A percentile compares a stretch with the other conserved stretches of the same genome.
Conservation (phyloP, 2,113 vertebrate genomes). For the Neodon shergylaensis region DNA sequence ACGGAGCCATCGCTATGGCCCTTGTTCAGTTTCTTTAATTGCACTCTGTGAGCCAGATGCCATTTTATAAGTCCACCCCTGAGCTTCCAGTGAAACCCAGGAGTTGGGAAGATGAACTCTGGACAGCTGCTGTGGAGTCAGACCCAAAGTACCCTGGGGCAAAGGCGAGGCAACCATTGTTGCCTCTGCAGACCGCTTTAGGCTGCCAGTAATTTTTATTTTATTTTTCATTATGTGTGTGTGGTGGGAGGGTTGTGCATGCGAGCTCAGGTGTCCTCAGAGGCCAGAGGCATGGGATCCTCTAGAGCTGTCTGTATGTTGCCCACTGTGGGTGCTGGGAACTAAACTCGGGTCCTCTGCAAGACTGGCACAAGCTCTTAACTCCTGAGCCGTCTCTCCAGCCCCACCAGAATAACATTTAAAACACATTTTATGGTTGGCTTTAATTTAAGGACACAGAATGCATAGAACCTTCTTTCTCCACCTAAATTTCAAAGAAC, state of each 20-base stretch:
- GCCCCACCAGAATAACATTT: not conserved
- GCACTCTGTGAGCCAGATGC: not conserved
- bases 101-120: not conserved
- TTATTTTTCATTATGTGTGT: not conserved
- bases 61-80: not conserved
- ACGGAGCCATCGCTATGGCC: too few species aligned
- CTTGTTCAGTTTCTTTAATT: not conserved
- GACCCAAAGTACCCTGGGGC: not conserved
- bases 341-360: not conserved
- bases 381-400: not conserved
- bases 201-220: not conserved
- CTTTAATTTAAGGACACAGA: not conserved
- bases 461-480: not conserved
- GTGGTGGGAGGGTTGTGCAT: not conserved
- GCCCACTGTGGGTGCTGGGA: not conserved
- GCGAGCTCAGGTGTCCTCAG: not conserved
- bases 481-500: conserved; percentile 15
- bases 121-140: not conserved
- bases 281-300: not conserved
- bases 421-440: not conserved
- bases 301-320: not conserved
- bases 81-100: not conserved
- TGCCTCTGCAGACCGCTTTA: not conserved
- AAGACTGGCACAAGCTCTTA: too few species aligned
- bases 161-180: not conserved